Conservation (phyloP, 2,113 vertebrate species). For the Albula goreensis region DNA sequence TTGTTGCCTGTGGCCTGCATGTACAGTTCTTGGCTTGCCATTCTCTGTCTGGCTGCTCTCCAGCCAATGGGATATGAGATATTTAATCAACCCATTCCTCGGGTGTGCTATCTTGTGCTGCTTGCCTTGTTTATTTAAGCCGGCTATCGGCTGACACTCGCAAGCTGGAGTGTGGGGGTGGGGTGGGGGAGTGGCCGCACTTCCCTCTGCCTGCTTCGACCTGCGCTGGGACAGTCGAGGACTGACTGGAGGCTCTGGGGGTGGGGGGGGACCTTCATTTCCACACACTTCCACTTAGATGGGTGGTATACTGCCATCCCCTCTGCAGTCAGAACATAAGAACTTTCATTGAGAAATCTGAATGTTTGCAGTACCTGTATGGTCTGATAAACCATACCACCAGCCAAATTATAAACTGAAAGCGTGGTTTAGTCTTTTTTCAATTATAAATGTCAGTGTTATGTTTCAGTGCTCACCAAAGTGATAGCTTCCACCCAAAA, state of each 20-base stretch:
- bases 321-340: neutral
- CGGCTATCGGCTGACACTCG: slow-evolving; percentile 46
- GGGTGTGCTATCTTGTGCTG: slow-evolving; percentile 42
- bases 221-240: neutral
- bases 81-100: slow-evolving; percentile 44
- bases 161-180: slow-evolving; percentile 35
- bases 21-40: slow-evolving; percentile 16
- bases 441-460: neutral
- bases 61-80: slow-evolving; percentile 39
- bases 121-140: slow-evolving; percentile 49
- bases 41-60: slow-evolving; percentile 14
- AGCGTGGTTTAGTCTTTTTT: neutral
- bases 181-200: slow-evolving; percentile 9
- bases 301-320: neutral
- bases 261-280: neutral
- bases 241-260: neutral
- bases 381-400: neutral
- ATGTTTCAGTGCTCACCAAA: neutral
- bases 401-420: neutral
- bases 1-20: slow-evolving; percentile 4
- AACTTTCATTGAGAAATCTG: neutral
- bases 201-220: slow-evolving; percentile 31
- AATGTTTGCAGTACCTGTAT: neutral
- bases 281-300: neutral
- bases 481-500: neutral